A percentile compares a stretch with the other conserved stretches of the same genome.
Conservation (phyloP, 1,140 invertebrate species). For the Ceratitis capitata region DNA sequence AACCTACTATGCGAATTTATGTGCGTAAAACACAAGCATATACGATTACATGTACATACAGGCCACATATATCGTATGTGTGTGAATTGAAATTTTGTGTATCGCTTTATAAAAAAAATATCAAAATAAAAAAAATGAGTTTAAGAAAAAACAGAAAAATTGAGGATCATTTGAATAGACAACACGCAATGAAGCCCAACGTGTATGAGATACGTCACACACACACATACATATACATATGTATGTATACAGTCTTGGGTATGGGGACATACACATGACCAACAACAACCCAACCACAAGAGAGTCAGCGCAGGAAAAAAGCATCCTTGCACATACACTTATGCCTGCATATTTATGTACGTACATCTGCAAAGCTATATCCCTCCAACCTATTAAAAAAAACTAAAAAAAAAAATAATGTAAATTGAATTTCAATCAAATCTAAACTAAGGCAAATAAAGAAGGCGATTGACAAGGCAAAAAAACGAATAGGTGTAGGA, state of each 20-base stretch:
- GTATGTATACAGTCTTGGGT: background rate
- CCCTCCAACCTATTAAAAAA: background rate
- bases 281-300: too few species aligned
- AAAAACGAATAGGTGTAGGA: background rate
- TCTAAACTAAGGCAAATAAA: conserved; percentile 10
- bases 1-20: background rate
- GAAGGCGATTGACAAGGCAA: background rate
- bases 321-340: background rate
- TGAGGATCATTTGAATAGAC: background rate
- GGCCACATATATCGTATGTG: background rate
- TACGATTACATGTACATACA: background rate
- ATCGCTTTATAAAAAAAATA: background rate
- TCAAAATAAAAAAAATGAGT: background rate
- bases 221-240: background rate
- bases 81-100: background rate
- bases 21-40: background rate
- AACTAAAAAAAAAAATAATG: background rate
- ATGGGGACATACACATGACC: too few species aligned
- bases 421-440: conserved; percentile 16
- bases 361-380: background rate
- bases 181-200: background rate
- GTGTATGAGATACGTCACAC: background rate
- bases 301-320: too few species aligned
- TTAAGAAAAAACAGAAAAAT: background rate
- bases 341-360: background rate